A percentile compares a stretch with the other conserved stretches of the same genome.
phyloP scores from a whole-genome alignment of 1,140 invertebrate species.

The Schlechtendalia chinensis region DNA sequence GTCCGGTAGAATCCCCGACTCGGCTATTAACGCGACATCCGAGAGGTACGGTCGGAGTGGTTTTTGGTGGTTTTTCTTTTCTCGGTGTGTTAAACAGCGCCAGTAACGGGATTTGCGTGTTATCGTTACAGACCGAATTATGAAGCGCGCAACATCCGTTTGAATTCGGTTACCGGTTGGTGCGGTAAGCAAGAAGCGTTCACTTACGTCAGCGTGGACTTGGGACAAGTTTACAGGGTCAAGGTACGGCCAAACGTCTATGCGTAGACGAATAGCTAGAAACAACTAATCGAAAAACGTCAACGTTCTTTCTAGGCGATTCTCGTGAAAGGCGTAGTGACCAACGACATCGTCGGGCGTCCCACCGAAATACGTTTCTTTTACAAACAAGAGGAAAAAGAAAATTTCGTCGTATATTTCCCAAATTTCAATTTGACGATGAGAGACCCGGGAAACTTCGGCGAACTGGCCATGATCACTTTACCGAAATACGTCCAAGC shows the following conservation, averaged over 20 bases:
- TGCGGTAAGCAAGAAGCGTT: constrained; percentile 93
- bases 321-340: constrained; percentile 89
- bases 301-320: constrained; percentile 62
- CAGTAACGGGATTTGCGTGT: too few relatives aligned
- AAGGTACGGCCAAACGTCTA: constrained; percentile 60
- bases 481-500: constrained; percentile 90
- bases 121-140: constrained; percentile 73
- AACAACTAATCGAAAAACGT: too few relatives aligned
- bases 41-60: constrained; percentile 65
- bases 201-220: constrained; percentile 90
- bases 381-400: constrained; percentile 89
- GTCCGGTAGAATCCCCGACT: constrained; percentile 88
- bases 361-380: constrained; percentile 95
- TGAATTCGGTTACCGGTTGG: constrained; percentile 93
- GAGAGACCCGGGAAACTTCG: constrained; percentile 89
- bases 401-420: constrained; percentile 95
- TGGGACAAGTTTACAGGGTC: constrained; percentile 84
- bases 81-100: too few relatives aligned
- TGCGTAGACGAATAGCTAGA: too few relatives aligned
- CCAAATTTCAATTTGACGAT: constrained; percentile 93
- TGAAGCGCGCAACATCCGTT: constrained; percentile 83
- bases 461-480: constrained; percentile 92
- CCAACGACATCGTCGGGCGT: constrained; percentile 89
- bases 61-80: too few relatives aligned
- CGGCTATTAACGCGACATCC: constrained; percentile 93